Evolutionary conservation across 2,113 vertebrate species (phyloP).

Genomic region (Panurus biarmicus): DNA sequence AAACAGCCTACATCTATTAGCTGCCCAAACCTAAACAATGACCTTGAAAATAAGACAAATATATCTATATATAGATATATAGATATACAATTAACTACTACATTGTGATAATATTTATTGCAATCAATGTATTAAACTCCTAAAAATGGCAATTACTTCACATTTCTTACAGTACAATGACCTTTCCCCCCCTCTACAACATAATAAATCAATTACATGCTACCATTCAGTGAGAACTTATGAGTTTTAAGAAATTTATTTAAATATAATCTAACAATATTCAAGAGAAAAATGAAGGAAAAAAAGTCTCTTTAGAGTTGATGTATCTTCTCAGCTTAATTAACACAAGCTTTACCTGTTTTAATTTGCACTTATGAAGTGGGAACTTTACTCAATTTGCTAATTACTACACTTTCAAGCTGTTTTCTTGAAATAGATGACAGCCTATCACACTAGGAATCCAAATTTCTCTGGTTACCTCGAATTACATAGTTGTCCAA

Average conservation of each 20-base stretch:
- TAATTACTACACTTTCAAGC: slow-evolving; percentile 79
- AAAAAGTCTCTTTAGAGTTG: slow-evolving; percentile 18
- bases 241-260: not conserved
- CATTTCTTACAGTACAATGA: not conserved
- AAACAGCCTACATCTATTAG: not conserved
- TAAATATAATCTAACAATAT: not conserved
- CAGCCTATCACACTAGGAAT: slow-evolving; percentile 68
- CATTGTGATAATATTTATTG: not conserved
- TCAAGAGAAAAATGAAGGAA: not conserved
- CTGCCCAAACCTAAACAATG: not conserved
- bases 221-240: not conserved
- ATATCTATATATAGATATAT: too few relatives aligned
- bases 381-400: slow-evolving; percentile 75
- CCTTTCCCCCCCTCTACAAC: not conserved
- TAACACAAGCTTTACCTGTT: slow-evolving; percentile 63
- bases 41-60: not conserved
- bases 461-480: slow-evolving; percentile 76
- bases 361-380: slow-evolving; percentile 75
- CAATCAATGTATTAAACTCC: not conserved
- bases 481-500: slow-evolving; percentile 94
- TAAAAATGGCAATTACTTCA: not conserved
- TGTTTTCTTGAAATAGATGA: slow-evolving; percentile 63
- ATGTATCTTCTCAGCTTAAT: slow-evolving; percentile 49
- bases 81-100: not conserved
- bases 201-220: not conserved